Percentiles rank a stretch among this genome's conserved stretches.
These are phyloP conservation scores for Thalassophryne amazonica DNA, from an alignment of 2,797 vertebrate genomes.

Conservation along the genomic window DNA sequence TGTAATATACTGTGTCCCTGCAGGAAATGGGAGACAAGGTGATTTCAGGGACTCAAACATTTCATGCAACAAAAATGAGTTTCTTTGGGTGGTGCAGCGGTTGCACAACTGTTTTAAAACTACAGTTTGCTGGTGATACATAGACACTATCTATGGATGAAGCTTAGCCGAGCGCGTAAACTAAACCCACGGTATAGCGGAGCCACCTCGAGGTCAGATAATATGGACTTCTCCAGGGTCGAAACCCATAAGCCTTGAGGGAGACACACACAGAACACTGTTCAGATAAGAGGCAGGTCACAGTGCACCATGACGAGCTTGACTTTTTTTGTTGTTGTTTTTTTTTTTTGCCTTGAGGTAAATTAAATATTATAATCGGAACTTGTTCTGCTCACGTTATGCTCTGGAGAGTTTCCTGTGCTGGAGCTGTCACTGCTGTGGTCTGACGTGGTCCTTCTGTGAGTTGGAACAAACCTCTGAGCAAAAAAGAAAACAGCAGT, in stretches of 20 bases:
- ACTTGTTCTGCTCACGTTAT: slow-evolving; percentile 66
- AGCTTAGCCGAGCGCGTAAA: slow-evolving; percentile 27
- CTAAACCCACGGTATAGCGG: slow-evolving; percentile 71
- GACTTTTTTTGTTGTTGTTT: not conserved
- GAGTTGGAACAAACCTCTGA: slow-evolving; percentile 62
- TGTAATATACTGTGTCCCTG: not conserved
- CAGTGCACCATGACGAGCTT: not conserved
- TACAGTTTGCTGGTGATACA: slow-evolving; percentile 57
- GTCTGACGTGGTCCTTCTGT: slow-evolving; percentile 72
- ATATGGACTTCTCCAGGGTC: slow-evolving; percentile 67
- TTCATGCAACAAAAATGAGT: not conserved
- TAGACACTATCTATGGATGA: slow-evolving; percentile 53
- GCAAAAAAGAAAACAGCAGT: not conserved
- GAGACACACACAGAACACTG: slow-evolving; percentile 47
- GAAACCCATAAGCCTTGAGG: slow-evolving; percentile 65
- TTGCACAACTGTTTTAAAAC: not conserved
- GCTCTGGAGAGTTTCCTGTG: slow-evolving; percentile 72
- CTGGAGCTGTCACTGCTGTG: slow-evolving; percentile 73
- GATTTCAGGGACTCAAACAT: not conserved
- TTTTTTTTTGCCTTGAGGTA: not conserved
- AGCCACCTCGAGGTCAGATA: slow-evolving; percentile 75
- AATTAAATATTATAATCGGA: not conserved
- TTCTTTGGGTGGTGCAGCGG: not conserved
- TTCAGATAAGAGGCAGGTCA: slow-evolving; percentile 14
- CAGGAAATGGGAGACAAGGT: not conserved